phyloP scores from a whole-genome alignment of 2,113 vertebrate genomes.

The Myocastor coypus region DNA sequence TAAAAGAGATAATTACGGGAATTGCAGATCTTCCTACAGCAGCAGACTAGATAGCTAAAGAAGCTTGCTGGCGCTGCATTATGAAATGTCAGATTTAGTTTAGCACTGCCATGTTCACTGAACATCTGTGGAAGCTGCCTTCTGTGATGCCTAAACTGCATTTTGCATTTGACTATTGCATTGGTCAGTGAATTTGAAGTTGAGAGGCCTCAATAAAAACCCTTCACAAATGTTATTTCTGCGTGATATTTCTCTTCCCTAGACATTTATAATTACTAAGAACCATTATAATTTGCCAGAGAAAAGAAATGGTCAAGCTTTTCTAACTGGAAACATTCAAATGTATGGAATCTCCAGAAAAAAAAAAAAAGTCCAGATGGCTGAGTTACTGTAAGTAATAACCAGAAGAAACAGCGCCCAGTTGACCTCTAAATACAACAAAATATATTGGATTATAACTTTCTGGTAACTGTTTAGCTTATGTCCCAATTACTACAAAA shows the following conservation, averaged over 20 bases:
- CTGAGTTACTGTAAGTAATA: conserved; percentile 69
- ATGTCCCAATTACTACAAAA: conserved; percentile 62
- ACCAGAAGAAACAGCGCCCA: conserved; percentile 57
- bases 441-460: conserved; percentile 64
- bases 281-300: conserved; percentile 47
- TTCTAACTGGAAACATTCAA: conserved; percentile 62
- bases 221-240: background rate
- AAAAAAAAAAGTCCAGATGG: conserved; percentile 68
- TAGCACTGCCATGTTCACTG: background rate
- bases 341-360: conserved; percentile 26
- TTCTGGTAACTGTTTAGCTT: conserved; percentile 50
- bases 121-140: background rate
- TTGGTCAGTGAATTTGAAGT: background rate
- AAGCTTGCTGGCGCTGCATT: background rate
- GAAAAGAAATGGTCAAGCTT: conserved; percentile 47
- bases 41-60: background rate
- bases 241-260: background rate
- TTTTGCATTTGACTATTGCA: background rate
- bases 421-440: conserved; percentile 65
- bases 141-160: background rate
- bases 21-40: background rate
- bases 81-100: conserved; percentile 12
- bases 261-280: conserved; percentile 60
- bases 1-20: background rate
- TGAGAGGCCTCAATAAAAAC: conserved; percentile 29